A percentile compares a stretch with the other conserved stretches of the same genome.
These are phyloP conservation scores for Apodemus sylvaticus DNA, from an alignment of 2,113 vertebrate species.

Conservation along the genomic window DNA sequence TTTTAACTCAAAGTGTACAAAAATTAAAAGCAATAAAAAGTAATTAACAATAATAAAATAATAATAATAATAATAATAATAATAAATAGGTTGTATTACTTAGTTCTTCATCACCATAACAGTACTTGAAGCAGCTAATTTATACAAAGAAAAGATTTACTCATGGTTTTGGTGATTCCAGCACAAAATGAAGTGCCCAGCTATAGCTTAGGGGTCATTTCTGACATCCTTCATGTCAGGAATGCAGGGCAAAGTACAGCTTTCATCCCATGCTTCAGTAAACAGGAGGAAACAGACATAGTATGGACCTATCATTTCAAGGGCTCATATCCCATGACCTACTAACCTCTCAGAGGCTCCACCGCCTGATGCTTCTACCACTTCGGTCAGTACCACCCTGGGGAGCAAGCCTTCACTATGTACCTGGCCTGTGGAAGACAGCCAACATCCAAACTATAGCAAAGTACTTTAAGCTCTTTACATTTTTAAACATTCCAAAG, in stretches of 20 bases:
- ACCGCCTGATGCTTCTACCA: background rate
- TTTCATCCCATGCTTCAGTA: background rate
- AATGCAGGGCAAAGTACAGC: background rate
- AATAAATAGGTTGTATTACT: background rate
- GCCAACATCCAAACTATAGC: background rate
- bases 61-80: too few species aligned
- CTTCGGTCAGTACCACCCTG: background rate
- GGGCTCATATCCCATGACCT: background rate
- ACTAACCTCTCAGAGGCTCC: background rate
- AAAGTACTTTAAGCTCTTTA: background rate
- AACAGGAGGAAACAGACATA: background rate
- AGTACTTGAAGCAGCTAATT: background rate
- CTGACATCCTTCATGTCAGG: background rate
- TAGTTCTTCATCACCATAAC: background rate
- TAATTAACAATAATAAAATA: too few species aligned
- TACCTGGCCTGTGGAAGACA: background rate
- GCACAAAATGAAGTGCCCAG: background rate
- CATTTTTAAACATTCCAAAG: conserved; percentile 33
- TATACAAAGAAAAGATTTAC: background rate
- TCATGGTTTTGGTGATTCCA: background rate
- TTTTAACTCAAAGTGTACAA: background rate
- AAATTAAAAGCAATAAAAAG: background rate
- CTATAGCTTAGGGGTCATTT: background rate
- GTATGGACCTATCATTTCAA: background rate
- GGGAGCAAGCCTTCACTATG: background rate